Evolutionary conservation across 2,888 invertebrate species (phyloP).

Genomic region (Aethes cnicana): DNA sequence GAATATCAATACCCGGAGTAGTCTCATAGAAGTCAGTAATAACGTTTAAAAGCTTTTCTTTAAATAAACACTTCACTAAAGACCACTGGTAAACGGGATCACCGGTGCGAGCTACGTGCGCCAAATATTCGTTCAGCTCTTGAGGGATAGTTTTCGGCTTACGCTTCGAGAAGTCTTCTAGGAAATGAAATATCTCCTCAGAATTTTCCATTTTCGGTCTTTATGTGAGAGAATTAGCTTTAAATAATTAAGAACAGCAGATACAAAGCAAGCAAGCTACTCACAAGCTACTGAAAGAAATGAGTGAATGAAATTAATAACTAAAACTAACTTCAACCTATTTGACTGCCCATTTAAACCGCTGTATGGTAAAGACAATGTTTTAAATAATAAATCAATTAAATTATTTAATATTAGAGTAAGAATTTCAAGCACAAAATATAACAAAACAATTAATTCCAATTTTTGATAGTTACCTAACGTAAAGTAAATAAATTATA

Average conservation of each 20-base stretch:
- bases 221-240: not conserved
- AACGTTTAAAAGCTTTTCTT: constrained; percentile 92
- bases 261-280: constrained; percentile 2
- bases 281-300: not conserved
- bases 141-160: constrained; percentile 90
- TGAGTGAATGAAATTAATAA: constrained; percentile 14
- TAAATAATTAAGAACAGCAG: constrained; percentile 3
- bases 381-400: no score
- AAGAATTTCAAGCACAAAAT: no score
- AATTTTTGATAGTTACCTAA: no score
- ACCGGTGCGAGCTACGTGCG: constrained; percentile 95
- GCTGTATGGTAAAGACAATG: no score
- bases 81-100: constrained; percentile 97
- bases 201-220: constrained; percentile 88
- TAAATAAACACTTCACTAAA: constrained; percentile 92
- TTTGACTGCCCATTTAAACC: no score
- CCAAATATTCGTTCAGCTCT: constrained; percentile 93
- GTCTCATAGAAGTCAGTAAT: constrained; percentile 94
- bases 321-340: no score
- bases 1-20: constrained; percentile 88
- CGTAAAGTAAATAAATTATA: no score
- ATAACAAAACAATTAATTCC: no score
- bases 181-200: constrained; percentile 91
- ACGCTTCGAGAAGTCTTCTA: constrained; percentile 92
- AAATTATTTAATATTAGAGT: no score